A percentile compares a stretch with the other conserved stretches of the same genome.
These are phyloP conservation scores for Sebastes ruberrimus DNA, from an alignment of 2,797 vertebrate species.

Conservation along the genomic window DNA sequence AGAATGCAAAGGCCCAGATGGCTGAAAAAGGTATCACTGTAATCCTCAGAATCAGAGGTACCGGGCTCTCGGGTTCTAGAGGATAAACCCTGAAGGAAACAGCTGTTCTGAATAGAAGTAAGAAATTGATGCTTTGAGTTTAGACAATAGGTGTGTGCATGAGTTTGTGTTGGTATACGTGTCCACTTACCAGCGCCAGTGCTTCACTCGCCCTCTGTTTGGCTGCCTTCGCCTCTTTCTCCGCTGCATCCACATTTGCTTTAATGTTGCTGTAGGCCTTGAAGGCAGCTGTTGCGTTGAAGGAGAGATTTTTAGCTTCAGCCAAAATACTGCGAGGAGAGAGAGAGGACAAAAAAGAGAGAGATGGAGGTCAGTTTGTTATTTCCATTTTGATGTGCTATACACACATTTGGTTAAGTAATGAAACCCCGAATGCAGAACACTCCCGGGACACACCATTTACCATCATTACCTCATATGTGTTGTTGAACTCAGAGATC, in stretches of 20 bases:
- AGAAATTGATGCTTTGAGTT: neutral
- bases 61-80: too few relatives aligned
- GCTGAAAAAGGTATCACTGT: too few relatives aligned
- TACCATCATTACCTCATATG: neutral
- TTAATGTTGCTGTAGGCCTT: constrained; percentile 97
- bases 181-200: constrained; percentile 85
- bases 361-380: neutral
- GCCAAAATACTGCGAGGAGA: constrained; percentile 88
- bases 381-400: neutral
- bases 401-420: neutral
- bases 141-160: neutral
- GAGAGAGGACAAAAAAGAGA: neutral
- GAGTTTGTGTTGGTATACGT: neutral
- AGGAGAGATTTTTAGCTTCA: constrained; percentile 95
- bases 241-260: constrained; percentile 89
- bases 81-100: neutral
- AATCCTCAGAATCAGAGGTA: too few relatives aligned
- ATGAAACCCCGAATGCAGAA: neutral
- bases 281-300: constrained; percentile 97
- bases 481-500: neutral
- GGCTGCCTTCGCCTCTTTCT: constrained; percentile 89
- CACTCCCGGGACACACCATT: neutral
- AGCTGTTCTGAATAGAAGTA: neutral
- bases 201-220: constrained; percentile 88
- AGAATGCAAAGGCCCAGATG: too few relatives aligned